phyloP scores from a whole-genome alignment of 2,113 vertebrate genomes.

The Illadopsis cleaveri region DNA sequence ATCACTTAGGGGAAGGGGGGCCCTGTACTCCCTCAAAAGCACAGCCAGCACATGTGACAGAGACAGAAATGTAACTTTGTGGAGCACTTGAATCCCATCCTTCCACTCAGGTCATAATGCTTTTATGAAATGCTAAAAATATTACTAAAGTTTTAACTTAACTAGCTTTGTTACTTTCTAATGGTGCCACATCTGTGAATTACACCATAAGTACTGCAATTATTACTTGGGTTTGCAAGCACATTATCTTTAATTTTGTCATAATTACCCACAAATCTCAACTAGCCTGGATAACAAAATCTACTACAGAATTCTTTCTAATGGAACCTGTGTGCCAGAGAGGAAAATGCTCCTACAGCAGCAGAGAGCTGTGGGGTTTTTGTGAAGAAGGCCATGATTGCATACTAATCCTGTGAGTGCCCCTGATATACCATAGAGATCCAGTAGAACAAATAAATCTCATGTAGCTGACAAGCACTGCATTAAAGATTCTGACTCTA shows the following conservation, averaged over 20 bases:
- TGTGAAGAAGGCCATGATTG: background rate
- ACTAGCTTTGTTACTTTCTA: background rate
- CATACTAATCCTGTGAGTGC: background rate
- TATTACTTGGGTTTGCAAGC: background rate
- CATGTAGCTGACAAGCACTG: background rate
- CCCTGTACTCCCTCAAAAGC: rapidly evolving
- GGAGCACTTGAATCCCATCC: background rate
- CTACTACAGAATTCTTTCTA: background rate
- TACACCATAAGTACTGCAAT: background rate
- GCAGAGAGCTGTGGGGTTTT: background rate
- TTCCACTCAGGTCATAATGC: background rate
- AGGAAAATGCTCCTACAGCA: background rate
- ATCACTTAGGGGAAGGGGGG: rapidly evolving
- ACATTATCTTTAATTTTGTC: background rate
- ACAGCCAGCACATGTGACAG: rapidly evolving
- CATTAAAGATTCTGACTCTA: background rate
- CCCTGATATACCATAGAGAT: background rate
- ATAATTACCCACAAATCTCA: background rate
- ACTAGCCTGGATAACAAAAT: background rate
- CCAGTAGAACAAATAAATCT: background rate
- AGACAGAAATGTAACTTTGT: background rate
- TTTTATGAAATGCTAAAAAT: background rate
- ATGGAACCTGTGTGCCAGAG: background rate
- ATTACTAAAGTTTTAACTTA: background rate
- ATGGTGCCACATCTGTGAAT: background rate